Conservation (phyloP, 2,888 invertebrate genomes). For the Epistrophe eligans region DNA sequence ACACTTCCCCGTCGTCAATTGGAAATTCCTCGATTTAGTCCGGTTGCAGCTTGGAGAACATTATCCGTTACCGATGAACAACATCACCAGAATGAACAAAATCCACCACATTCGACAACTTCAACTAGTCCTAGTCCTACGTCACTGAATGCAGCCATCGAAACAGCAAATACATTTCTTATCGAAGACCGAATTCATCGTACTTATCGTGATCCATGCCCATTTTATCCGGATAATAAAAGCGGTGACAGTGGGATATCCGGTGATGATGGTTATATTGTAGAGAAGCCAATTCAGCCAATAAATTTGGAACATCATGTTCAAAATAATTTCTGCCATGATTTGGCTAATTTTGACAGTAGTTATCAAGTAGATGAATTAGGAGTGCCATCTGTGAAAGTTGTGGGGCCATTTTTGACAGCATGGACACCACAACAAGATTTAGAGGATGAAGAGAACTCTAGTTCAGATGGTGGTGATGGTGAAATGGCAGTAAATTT, state of each 20-base stretch:
- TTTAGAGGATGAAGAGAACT: constrained; percentile 88
- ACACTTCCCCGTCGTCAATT: constrained; percentile 91
- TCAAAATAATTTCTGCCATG: constrained; percentile 17
- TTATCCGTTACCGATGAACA: constrained; percentile 82
- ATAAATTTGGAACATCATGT: constrained; percentile 27
- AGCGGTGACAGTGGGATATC: constrained; percentile 94
- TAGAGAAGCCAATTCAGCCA: constrained; percentile 62
- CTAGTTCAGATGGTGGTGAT: constrained; percentile 77
- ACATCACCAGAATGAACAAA: constrained; percentile 75
- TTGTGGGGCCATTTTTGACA: constrained; percentile 77
- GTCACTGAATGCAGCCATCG: constrained; percentile 2
- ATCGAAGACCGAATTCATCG: constrained; percentile 85
- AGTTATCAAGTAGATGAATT: constrained; percentile 2
- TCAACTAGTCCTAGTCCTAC: background rate
- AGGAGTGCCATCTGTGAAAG: constrained; percentile 47
- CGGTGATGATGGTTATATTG: constrained; percentile 85
- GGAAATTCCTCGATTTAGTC: constrained; percentile 92
- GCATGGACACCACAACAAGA: constrained; percentile 95
- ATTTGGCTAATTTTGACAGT: constrained; percentile 31
- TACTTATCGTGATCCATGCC: constrained; percentile 85
- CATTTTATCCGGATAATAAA: constrained; percentile 86
- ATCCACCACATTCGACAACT: background rate
- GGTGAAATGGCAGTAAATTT: constrained; percentile 69
- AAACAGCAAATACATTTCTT: constrained; percentile 63
- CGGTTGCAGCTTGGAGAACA: constrained; percentile 92